These are phyloP conservation scores for Cygnus buccinator DNA, from an alignment of 2,113 vertebrate genomes.

Conservation along the genomic window DNA sequence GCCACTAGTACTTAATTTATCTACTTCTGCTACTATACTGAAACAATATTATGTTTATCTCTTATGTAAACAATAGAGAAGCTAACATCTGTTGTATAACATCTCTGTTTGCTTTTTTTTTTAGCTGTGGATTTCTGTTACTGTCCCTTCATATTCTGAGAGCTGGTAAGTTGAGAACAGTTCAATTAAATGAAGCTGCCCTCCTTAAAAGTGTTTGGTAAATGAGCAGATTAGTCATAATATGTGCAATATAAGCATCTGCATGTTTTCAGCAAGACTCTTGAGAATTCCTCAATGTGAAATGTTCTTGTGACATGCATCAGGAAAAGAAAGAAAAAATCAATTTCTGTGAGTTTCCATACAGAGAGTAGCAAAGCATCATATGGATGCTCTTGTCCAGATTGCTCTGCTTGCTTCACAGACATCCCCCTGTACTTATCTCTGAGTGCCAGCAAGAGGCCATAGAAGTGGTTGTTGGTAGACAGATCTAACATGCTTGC, in stretches of 20 bases:
- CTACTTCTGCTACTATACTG: not conserved
- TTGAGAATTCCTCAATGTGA: not conserved
- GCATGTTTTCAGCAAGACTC: not conserved
- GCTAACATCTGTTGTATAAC: not conserved
- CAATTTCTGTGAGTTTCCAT: not conserved
- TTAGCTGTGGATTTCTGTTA: slow-evolving; percentile 47
- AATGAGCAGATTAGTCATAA: not conserved
- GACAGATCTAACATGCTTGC: not conserved
- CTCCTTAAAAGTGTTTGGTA: not conserved
- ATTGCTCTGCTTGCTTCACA: not conserved
- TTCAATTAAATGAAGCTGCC: not conserved
- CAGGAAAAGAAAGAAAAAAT: not conserved
- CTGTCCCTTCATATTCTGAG: slow-evolving; percentile 43
- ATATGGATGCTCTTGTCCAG: not conserved
- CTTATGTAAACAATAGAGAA: not conserved
- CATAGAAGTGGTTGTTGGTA: not conserved
- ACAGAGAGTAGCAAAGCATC: not conserved
- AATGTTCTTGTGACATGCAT: not conserved
- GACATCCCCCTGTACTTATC: not conserved
- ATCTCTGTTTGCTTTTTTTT: not conserved
- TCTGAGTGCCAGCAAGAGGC: not conserved
- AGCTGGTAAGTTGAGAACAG: slow-evolving; percentile 65
- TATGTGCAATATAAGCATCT: not conserved
- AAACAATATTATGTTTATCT: not conserved
- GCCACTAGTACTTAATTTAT: slow-evolving; percentile 7